Evolutionary conservation across 1,140 invertebrate species (phyloP).

Genomic region (Pogonomyrmex barbatus): DNA sequence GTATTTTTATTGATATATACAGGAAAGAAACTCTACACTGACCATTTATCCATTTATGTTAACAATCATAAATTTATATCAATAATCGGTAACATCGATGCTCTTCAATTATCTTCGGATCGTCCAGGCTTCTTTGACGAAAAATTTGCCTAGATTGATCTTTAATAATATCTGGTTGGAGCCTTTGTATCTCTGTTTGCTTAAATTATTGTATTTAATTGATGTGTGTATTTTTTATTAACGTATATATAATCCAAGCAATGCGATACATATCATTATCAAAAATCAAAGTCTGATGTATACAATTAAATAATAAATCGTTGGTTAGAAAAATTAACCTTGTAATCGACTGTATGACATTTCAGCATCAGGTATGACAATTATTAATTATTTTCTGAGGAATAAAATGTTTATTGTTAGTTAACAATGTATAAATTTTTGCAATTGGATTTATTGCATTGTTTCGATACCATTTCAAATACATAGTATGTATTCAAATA

Average conservation of each 20-base stretch:
- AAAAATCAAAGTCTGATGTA: background rate
- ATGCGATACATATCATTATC: background rate
- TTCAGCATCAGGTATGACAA: background rate
- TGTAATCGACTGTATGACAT: background rate
- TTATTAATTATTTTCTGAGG: background rate
- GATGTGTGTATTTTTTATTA: background rate
- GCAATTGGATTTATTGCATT: background rate
- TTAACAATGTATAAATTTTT: background rate
- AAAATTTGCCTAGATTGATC: too few species aligned
- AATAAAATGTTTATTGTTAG: background rate
- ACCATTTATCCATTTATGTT: too few species aligned
- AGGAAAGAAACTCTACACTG: too few species aligned
- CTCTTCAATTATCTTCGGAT: too few species aligned
- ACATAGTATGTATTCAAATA: background rate
- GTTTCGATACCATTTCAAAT: background rate
- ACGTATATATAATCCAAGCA: background rate
- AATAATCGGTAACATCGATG: too few species aligned
- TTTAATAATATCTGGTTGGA: too few species aligned
- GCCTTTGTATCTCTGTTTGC: background rate
- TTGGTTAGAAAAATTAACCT: conserved; percentile 22
- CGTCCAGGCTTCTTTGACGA: too few species aligned
- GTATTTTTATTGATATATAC: too few species aligned
- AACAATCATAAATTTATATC: too few species aligned
- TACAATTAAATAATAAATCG: background rate
- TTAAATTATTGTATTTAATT: background rate